phyloP scores from a whole-genome alignment of 2,888 invertebrate species.

The Hypolimnas misippus region DNA sequence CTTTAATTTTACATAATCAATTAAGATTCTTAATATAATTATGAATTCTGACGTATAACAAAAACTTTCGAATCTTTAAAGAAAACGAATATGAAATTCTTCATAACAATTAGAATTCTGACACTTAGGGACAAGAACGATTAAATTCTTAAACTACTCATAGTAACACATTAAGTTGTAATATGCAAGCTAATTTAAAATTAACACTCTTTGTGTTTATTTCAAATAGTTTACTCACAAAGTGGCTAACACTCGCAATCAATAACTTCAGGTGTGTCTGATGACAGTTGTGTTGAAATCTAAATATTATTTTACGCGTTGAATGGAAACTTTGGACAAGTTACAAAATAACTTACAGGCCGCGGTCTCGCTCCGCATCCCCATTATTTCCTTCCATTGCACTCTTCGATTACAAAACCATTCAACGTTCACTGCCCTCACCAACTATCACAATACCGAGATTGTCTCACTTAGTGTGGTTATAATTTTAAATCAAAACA shows the following conservation, averaged over 20 bases:
- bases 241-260: background rate
- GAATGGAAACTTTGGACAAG: background rate
- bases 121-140: no score
- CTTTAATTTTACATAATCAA: no score
- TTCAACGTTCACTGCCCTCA: constrained; percentile 27
- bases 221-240: constrained; percentile 14
- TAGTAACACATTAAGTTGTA: background rate
- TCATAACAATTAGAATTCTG: no score
- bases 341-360: constrained; percentile 34
- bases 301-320: background rate
- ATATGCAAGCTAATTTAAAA: background rate
- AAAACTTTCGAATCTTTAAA: no score
- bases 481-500: background rate
- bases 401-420: constrained; percentile 32
- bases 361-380: constrained; percentile 43
- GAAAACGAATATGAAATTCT: no score
- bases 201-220: background rate
- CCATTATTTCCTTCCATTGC: constrained; percentile 44
- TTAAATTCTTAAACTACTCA: no score
- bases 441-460: constrained; percentile 21
- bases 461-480: background rate
- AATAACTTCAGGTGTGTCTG: constrained; percentile 18
- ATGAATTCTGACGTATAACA: background rate
- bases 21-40: no score
- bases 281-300: constrained; percentile 4